Base-by-base conservation (phyloP, 2,888 invertebrate species). In the Caenorhabditis angaria region DNA sequence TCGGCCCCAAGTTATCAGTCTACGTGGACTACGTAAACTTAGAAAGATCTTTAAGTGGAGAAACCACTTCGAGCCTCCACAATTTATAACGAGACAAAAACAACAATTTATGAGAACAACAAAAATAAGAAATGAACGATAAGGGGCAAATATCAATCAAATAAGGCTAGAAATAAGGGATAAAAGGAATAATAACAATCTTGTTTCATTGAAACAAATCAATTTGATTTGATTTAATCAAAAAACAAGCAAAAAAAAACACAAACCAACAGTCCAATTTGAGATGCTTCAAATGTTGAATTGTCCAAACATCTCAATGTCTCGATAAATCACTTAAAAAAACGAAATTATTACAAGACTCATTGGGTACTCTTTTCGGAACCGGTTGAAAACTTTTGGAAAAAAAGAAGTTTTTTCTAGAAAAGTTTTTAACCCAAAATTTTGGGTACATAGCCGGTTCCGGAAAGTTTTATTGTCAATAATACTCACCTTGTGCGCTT, bases 71-170 rank as follows among this genome's bases (percentile, higher is more conserved):
- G 70, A 41, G 24, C 72, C 47, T 72, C 72, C 1, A 72, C 72
- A 14, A n/a, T 72, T 8, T 71, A 70, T 41, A 32, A 29, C 58
- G 69, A 70, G 12, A 56, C 57, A 55, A 58, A 29, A 64, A 70
- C 70, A 35, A 72, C 28, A 25, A 72, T 72, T 59, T 71, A 72
- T 55, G 72, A 64, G 58, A 63, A n/a, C n/a, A n/a, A n/a, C n/a
- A n/a, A n/a, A n/a, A n/a, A n/a, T n/a, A n/a, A n/a, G n/a, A n/a
- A n/a, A n/a, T n/a, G n/a, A n/a, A n/a, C n/a, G n/a, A n/a, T n/a
- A n/a, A n/a, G n/a, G n/a, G n/a, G n/a, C n/a, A n/a, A n/a, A n/a
- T n/a, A n/a, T n/a, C n/a, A n/a, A n/a, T n/a, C n/a, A n/a, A n/a
- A n/a, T n/a, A n/a, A n/a, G n/a, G n/a, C n/a, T n/a, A n/a, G n/a